Conservation (phyloP, 2,888 invertebrate species). For the Machimus atricapillus region DNA sequence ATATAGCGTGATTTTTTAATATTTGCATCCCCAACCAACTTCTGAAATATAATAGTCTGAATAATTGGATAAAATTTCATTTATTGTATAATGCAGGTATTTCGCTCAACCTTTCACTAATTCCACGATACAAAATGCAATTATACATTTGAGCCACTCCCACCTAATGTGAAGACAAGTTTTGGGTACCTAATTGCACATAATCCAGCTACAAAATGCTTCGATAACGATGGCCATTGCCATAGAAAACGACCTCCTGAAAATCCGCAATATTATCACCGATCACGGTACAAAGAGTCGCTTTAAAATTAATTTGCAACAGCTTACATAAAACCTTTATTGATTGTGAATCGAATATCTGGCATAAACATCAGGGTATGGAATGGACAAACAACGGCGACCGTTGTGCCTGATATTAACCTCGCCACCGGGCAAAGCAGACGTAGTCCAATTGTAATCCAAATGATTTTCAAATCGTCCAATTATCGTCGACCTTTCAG, state of each 20-base stretch:
- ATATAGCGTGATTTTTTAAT: not conserved
- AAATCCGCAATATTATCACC: not conserved
- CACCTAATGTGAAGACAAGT: not conserved
- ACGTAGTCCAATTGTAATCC: not conserved
- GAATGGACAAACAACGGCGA: not conserved
- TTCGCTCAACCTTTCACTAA: not conserved
- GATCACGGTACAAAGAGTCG: not conserved
- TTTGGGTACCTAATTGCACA: not conserved
- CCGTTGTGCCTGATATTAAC: not conserved
- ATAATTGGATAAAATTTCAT: not conserved
- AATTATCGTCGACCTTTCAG: constrained; percentile 1
- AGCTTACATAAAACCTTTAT: not conserved
- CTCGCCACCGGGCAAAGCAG: not conserved
- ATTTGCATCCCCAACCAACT: not conserved
- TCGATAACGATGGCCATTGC: not conserved
- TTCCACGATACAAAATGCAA: not conserved
- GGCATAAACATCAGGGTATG: not conserved
- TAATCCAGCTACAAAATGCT: not conserved
- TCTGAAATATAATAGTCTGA: not conserved
- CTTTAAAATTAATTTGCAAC: constrained; percentile 10
- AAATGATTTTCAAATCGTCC: not conserved
- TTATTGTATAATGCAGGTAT: not conserved
- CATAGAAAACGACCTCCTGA: not conserved
- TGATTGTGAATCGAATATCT: not conserved
- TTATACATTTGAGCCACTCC: not conserved